Evolutionary conservation across 2,113 vertebrate species (phyloP), one percentile per base, ranked within the genome.

Genomic region (Girardinichthys multiradiatus): DNA sequence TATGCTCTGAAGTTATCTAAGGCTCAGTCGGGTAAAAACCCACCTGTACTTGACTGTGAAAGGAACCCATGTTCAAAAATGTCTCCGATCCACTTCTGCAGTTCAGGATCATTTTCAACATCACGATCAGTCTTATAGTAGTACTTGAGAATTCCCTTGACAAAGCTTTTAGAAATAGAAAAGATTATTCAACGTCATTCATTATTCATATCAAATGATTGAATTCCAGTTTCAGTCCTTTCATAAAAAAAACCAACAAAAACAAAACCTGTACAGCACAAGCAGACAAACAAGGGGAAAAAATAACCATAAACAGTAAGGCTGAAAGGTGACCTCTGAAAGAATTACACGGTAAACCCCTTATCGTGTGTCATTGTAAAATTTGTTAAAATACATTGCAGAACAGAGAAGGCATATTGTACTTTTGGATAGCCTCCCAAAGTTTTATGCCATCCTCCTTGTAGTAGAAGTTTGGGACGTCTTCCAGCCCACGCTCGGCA

Each of bases 21-120:
- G n/a, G n/a, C n/a, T n/a, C n/a, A n/a, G n/a, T n/a, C n/a, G 24
- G 54, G 2, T 31, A 12, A 33, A 3, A 62, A 31, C 19, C 30
- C 21, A 96, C 95, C 95, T 90, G 91, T 87, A 42, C 57, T 28
- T 37, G 64, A 39, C 0, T 91, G 74, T n/a, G 86, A 88, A 21
- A 95, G 89, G 12, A 95, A 93, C 0, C 94, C 94, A 26, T 95
- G 86, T 51, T 90, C 83, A 81, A 92, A 95, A 90, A 96, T 95
- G 68, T 95, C 95, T 9, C 60, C 51, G 35, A 95, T 91, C 95
- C 95, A 96, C 21, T 64, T 89, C 80, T 96, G 95, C 39, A 95
- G 78, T 79, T 96, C 95, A 0, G 58, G 7, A 86, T 96, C 96
- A 4, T 81, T 17, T 61, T 66, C 30, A 30, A 94, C 85, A 0